phyloP scores from a whole-genome alignment of 1,140 invertebrate genomes.

The Oryzaephilus surinamensis region DNA sequence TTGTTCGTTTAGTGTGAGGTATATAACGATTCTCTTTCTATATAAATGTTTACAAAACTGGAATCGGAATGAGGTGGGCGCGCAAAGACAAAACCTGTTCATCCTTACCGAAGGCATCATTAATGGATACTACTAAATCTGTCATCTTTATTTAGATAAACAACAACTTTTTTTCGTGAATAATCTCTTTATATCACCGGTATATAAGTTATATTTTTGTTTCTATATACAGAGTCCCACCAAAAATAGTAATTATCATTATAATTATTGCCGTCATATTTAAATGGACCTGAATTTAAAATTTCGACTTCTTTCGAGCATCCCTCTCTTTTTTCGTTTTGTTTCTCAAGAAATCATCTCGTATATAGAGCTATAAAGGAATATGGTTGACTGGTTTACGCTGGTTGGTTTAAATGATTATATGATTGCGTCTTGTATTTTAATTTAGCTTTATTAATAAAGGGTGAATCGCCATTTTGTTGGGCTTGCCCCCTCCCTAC shows the following conservation, averaged over 20 bases:
- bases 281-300: no score
- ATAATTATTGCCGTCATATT: constrained; percentile 2
- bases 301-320: no score
- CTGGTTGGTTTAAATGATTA: no score
- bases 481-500: no score
- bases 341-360: no score
- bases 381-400: no score
- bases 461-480: constrained; percentile 20
- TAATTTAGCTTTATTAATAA: constrained; percentile 18
- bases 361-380: no score
- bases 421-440: no score
- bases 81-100: constrained; percentile 11
- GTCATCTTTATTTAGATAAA: constrained; percentile 12
- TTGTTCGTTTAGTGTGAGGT: no score
- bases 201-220: constrained; percentile 7
- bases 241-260: constrained; percentile 4
- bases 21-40: no score
- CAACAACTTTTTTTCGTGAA: constrained; percentile 5
- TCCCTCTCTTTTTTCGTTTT: no score
- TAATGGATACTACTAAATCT: constrained; percentile 8
- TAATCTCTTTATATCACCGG: constrained; percentile 10
- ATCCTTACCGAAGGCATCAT: constrained; percentile 9
- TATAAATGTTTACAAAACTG: constrained; percentile 8
- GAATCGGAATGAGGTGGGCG: constrained; percentile 9
- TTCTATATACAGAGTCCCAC: no score